These are phyloP conservation scores for Petrocephalus schoutedeni DNA, from an alignment of 2,797 vertebrate species.

Conservation along the genomic window DNA sequence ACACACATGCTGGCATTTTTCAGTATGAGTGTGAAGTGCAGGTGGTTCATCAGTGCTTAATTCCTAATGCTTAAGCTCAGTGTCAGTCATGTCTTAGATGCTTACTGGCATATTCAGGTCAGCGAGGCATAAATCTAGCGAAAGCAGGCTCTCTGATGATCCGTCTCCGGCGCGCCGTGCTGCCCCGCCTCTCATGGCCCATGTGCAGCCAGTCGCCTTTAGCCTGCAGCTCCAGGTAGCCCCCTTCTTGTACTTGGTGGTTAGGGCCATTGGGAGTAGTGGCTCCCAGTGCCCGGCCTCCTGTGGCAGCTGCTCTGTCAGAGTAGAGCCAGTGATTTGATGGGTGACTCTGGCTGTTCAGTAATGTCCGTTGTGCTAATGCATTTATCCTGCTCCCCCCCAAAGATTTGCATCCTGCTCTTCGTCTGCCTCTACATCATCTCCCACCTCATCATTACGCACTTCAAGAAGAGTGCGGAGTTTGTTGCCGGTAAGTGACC, in stretches of 20 bases:
- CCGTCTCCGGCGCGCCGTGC: not conserved
- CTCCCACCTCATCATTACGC: constrained; percentile 67
- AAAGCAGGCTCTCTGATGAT: not conserved
- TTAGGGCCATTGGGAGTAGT: not conserved
- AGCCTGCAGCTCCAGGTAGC: not conserved
- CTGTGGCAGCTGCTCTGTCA: not conserved
- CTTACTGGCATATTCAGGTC: not conserved
- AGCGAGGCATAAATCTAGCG: not conserved
- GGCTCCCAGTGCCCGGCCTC: not conserved
- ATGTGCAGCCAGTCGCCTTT: not conserved
- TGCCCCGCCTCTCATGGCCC: not conserved
- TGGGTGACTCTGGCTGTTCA: not conserved
- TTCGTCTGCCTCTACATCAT: constrained; percentile 68
- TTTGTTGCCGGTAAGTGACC: constrained; percentile 64
- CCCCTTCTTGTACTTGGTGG: not conserved
- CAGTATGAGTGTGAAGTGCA: not conserved
- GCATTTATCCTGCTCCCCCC: not conserved
- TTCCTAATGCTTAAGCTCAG: not conserved
- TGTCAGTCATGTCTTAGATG: not conserved
- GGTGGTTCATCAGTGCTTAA: not conserved
- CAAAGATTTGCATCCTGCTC: constrained; percentile 67
- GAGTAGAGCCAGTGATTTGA: not conserved
- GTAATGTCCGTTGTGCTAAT: not conserved
- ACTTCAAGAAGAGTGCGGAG: constrained; percentile 70
- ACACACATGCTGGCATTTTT: not conserved